phyloP scores from a whole-genome alignment of 1,140 invertebrate species.

The Carposina sasakii region DNA sequence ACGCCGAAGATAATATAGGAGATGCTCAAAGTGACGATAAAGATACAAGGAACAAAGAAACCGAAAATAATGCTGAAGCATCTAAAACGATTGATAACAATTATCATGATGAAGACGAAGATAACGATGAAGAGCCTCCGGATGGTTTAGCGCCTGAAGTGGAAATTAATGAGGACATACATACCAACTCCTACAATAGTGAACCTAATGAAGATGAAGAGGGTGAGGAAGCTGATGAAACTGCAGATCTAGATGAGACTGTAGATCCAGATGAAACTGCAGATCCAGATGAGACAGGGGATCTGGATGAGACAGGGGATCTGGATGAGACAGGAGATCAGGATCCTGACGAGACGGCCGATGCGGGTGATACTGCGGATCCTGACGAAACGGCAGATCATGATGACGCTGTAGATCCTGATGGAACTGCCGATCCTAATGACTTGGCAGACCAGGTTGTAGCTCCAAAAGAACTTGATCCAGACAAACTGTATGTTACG shows the following conservation, averaged over 20 bases:
- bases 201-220: constrained; percentile 53
- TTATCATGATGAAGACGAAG: constrained; percentile 25
- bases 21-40: constrained; percentile 39
- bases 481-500: constrained; percentile 61
- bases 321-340: too few species aligned
- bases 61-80: constrained; percentile 22
- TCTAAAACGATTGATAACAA: constrained; percentile 30
- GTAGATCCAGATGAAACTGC: constrained; percentile 46
- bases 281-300: constrained; percentile 44
- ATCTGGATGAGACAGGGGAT: too few species aligned
- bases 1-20: constrained; percentile 24
- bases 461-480: constrained; percentile 43
- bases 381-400: too few species aligned
- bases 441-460: constrained; percentile 43
- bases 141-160: constrained; percentile 55
- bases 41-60: constrained; percentile 36
- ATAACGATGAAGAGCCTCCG: constrained; percentile 52
- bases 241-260: constrained; percentile 42
- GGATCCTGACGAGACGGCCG: too few species aligned
- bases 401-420: constrained; percentile 39
- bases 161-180: constrained; percentile 64
- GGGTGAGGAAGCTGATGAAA: constrained; percentile 44
- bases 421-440: constrained; percentile 48
- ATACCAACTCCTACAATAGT: constrained; percentile 48
- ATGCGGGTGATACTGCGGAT: too few species aligned